These are phyloP conservation scores for Mus caroli DNA, from an alignment of 2,797 vertebrate species.

Conservation along the genomic window DNA sequence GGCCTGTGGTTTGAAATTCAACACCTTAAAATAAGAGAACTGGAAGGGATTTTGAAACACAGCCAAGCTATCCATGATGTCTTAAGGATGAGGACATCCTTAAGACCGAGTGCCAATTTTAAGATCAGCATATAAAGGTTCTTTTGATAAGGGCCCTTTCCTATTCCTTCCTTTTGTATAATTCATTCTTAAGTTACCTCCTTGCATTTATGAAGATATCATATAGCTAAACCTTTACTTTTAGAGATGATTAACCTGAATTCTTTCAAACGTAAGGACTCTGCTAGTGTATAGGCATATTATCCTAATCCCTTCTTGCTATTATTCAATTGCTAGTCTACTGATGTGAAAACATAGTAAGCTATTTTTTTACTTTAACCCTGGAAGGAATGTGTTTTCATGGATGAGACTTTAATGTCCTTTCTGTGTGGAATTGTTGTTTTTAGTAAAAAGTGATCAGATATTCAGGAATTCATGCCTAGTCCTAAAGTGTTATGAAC, in stretches of 20 bases:
- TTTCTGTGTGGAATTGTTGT: constrained; percentile 34
- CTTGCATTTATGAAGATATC: not conserved
- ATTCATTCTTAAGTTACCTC: not conserved
- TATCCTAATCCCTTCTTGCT: constrained; percentile 72
- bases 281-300: constrained; percentile 41
- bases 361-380: constrained; percentile 80
- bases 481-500: not conserved
- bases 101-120: not conserved
- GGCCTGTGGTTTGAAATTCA: not conserved
- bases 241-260: not conserved
- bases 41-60: constrained; percentile 4
- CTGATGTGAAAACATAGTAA: constrained; percentile 80
- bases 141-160: not conserved
- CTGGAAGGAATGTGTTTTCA: constrained; percentile 71
- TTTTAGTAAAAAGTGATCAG: not conserved
- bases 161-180: not conserved
- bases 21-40: not conserved
- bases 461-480: not conserved
- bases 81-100: constrained; percentile 5
- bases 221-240: not conserved
- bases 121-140: not conserved
- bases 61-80: not conserved
- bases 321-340: constrained; percentile 81
- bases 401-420: constrained; percentile 64
- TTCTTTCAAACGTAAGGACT: not conserved